phyloP scores from a whole-genome alignment of 2,113 vertebrate species.

The Zosterops pallidus region DNA sequence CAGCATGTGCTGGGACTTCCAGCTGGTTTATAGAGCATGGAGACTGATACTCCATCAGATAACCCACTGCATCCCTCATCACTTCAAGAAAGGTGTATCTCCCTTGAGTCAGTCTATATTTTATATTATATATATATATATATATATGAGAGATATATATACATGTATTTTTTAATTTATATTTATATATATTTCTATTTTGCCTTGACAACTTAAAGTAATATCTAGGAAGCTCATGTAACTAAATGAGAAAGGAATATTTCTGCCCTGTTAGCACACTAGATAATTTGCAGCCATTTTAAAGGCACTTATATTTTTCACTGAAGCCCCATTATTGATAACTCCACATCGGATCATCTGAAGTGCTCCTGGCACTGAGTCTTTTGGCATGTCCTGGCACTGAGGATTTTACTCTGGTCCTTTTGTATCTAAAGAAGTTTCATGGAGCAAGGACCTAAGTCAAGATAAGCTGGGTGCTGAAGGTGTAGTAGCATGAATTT shows the following conservation, averaged over 20 bases:
- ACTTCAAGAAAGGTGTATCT: background rate
- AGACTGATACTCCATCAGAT: background rate
- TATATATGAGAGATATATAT: background rate
- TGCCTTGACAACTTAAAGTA: background rate
- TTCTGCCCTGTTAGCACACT: background rate
- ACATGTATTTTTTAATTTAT: background rate
- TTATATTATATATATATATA: background rate
- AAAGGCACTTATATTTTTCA: background rate
- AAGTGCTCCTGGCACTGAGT: background rate
- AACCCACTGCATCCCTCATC: background rate
- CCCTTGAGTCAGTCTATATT: background rate
- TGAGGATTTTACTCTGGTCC: background rate
- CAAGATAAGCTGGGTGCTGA: background rate
- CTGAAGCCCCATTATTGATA: background rate
- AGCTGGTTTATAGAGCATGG: background rate
- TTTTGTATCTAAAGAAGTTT: background rate
- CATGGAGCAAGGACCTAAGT: background rate
- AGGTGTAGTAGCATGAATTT: background rate
- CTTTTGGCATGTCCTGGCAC: fast-evolving
- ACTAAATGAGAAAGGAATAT: background rate
- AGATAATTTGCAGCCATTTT: background rate
- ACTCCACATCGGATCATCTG: background rate
- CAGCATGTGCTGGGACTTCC: background rate
- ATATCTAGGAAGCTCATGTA: background rate
- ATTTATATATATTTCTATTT: background rate